phyloP scores from a whole-genome alignment of 2,888 invertebrate genomes.

The Polydrusus pterygomalis region DNA sequence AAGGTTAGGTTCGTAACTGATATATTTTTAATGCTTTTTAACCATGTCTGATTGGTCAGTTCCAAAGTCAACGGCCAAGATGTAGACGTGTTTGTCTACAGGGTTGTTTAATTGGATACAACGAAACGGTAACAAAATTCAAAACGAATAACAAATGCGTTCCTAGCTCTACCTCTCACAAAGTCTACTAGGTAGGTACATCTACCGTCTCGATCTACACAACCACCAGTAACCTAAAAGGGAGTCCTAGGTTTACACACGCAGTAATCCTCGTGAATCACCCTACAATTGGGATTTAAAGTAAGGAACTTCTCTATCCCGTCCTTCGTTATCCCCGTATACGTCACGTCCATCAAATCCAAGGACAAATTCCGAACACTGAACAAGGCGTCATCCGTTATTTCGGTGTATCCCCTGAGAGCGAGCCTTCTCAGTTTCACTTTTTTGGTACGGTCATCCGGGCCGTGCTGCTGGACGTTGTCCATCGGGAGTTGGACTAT shows the following conservation, averaged over 20 bases:
- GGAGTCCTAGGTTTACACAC: constrained; percentile 61
- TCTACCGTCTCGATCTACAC: background rate
- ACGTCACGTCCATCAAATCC: constrained; percentile 78
- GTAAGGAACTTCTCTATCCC: constrained; percentile 79
- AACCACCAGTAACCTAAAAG: background rate
- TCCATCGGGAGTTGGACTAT: background rate
- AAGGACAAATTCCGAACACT: constrained; percentile 64
- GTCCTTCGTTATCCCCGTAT: constrained; percentile 77
- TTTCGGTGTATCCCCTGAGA: constrained; percentile 64
- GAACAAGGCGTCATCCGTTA: constrained; percentile 63
- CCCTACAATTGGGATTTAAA: constrained; percentile 76
- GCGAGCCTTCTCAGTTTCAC: constrained; percentile 62
- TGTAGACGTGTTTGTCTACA: no score
- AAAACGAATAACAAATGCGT: no score
- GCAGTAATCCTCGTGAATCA: constrained; percentile 70
- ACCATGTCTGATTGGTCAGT: no score
- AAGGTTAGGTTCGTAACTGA: no score
- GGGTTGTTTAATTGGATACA: no score
- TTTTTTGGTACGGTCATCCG: constrained; percentile 30
- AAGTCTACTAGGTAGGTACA: background rate
- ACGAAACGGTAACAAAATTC: no score
- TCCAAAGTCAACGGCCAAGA: no score
- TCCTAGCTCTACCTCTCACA: no score
- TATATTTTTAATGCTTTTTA: no score
- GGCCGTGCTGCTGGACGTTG: background rate